Evolutionary conservation across 2,113 vertebrate genomes (phyloP).

Genomic region (Mobula birostris): DNA sequence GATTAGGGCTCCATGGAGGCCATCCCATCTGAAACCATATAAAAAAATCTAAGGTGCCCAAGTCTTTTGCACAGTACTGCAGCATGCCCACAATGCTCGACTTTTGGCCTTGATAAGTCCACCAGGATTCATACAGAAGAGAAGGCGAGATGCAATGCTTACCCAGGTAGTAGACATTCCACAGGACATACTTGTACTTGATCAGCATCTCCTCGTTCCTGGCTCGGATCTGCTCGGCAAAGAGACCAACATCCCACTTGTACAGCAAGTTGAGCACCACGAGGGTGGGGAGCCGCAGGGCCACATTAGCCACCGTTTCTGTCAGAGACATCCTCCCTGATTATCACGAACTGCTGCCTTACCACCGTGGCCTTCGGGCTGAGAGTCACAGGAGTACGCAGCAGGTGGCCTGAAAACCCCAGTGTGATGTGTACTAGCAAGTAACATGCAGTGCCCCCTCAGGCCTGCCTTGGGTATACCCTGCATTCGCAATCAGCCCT

Average conservation of each 20-base stretch:
- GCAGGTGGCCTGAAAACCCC: neutral
- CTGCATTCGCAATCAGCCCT: neutral
- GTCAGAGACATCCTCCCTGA: conserved; percentile 54
- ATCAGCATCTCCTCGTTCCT: conserved; percentile 63
- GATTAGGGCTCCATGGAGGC: too few species aligned
- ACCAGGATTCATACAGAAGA: neutral
- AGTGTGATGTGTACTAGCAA: neutral
- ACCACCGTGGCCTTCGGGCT: neutral
- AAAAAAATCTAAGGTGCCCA: too few species aligned
- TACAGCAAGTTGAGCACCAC: conserved; percentile 69
- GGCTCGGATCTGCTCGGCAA: conserved; percentile 60
- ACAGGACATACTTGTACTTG: conserved; percentile 64
- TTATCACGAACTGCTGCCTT: neutral
- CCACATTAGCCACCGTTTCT: conserved; percentile 67
- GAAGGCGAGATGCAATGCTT: conserved; percentile 38
- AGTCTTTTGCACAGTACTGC: too few species aligned
- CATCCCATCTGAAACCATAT: too few species aligned
- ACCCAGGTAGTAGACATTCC: conserved; percentile 69
- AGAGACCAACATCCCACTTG: conserved; percentile 65
- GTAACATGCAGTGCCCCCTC: neutral
- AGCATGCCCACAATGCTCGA: too few species aligned
- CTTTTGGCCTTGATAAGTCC: too few species aligned
- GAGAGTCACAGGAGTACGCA: neutral
- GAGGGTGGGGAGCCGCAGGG: conserved; percentile 66
- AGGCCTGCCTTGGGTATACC: neutral